Evolutionary conservation across 2,113 vertebrate genomes (phyloP), one percentile per base, ranked within the genome.

Genomic region (Orthonyx spaldingii): DNA sequence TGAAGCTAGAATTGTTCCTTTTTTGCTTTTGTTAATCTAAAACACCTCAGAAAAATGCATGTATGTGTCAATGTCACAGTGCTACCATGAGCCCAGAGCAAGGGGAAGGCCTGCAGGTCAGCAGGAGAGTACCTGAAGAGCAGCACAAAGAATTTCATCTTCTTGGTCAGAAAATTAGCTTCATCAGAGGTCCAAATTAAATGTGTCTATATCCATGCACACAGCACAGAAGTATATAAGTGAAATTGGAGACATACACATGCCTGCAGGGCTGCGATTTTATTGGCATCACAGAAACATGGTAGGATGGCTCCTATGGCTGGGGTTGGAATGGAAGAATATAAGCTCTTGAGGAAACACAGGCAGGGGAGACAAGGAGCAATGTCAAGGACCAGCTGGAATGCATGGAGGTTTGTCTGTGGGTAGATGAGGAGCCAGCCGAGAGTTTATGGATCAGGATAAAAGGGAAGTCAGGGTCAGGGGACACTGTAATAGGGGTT

Each of bases 171-270:
- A 61, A 81, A 75, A 16, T 39, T 33, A 56, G 6, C 16, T 50
- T 69, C 8, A 37, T 8, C 0, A 0, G 17, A 33, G 23, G 8
- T 20, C 8, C 50, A 77, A 46, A 27, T 21, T 46, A 27, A 64
- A 41, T 28, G 7, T 0, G 0, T 52, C 24, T 35, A 2, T 20
- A 18, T 5, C 9, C 32, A 59, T 0, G 0, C 1, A 0, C 3
- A 14, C 6, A 59, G 26, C 21, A 35, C 7, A 7, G n/a, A 30
- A 30, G 17, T 27, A 33, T 59, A 27, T 11, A 52, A 35, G 37
- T 26, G 32, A 24, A 2, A 0, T 8, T 65, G 22, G 28, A 65
- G 33, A 22, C 7, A 7, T 15, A 10, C 28, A 30, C 7, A 1
- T 10, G 10, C 13, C 27, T n/a, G 28, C 19, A 69, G 33, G 33